Evolutionary conservation across 2,113 vertebrate species (phyloP).

Genomic region (Entomyzon cyanotis): DNA sequence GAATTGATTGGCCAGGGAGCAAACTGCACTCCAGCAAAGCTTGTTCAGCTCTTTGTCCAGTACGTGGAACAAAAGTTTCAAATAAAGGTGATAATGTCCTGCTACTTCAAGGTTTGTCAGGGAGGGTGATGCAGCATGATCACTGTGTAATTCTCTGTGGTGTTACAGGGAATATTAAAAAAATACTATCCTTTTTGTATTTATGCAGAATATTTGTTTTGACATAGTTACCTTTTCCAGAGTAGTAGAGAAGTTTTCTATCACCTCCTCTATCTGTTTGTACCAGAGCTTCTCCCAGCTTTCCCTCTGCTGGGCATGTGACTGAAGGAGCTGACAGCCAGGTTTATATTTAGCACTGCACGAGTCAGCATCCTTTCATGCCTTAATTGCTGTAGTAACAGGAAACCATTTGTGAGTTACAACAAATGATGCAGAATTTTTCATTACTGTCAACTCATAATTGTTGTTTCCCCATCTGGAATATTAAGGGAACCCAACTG

Average conservation of each 20-base stretch:
- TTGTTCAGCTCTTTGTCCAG: background rate
- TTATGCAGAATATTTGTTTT: background rate
- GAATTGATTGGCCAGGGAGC: background rate
- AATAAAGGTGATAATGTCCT: background rate
- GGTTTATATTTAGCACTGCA: constrained; percentile 47
- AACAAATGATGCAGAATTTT: background rate
- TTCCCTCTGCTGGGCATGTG: constrained; percentile 11
- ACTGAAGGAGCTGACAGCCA: background rate
- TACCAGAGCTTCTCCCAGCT: background rate
- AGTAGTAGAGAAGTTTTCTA: background rate
- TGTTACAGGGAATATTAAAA: background rate
- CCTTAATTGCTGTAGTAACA: constrained; percentile 27
- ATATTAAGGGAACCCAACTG: background rate
- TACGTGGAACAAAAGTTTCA: background rate
- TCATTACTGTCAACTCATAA: background rate
- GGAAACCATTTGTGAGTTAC: background rate
- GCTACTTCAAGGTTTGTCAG: background rate
- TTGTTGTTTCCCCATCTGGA: background rate
- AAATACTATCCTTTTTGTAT: background rate
- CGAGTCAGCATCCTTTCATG: constrained; percentile 25
- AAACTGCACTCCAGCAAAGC: background rate
- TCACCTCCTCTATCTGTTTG: background rate
- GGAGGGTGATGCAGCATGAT: background rate
- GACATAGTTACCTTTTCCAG: background rate
- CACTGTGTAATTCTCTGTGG: background rate